phyloP scores from a whole-genome alignment of 2,113 vertebrate species.

The Malurus alboscapulatus region DNA sequence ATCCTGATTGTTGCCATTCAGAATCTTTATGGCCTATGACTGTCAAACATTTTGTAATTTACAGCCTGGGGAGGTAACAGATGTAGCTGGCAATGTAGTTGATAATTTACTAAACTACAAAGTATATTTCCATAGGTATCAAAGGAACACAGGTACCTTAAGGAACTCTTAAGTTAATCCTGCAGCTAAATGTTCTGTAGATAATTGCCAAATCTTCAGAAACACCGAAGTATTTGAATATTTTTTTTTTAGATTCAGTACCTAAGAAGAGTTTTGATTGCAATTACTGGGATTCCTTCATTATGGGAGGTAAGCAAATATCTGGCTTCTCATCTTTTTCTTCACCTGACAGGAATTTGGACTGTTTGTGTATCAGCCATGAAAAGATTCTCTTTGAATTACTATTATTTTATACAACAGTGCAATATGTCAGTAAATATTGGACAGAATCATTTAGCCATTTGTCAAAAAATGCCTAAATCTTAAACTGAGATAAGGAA shows the following conservation, averaged over 20 bases:
- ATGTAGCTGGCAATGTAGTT: background rate
- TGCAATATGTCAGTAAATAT: background rate
- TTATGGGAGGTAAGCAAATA: constrained; percentile 87
- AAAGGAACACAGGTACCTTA: background rate
- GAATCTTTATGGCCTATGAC: background rate
- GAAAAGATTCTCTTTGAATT: background rate
- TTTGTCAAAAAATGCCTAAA: background rate
- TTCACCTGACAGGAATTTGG: background rate
- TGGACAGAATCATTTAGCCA: background rate
- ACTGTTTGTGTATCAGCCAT: background rate
- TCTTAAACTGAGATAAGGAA: background rate
- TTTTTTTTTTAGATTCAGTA: constrained; percentile 77
- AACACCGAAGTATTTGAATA: background rate
- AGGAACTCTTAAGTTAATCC: background rate
- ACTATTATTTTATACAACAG: background rate
- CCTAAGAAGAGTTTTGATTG: constrained; percentile 84
- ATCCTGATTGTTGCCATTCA: background rate
- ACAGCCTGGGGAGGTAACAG: background rate
- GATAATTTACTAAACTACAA: background rate
- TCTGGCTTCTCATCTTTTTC: background rate
- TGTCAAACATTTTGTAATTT: background rate
- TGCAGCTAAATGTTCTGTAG: background rate
- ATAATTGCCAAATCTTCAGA: background rate
- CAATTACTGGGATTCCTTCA: constrained; percentile 78
- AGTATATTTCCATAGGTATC: background rate